Evolutionary conservation across 2,888 invertebrate genomes (phyloP), one percentile per base, ranked within the genome.

Genomic region (Tetramorium bicarinatum): DNA sequence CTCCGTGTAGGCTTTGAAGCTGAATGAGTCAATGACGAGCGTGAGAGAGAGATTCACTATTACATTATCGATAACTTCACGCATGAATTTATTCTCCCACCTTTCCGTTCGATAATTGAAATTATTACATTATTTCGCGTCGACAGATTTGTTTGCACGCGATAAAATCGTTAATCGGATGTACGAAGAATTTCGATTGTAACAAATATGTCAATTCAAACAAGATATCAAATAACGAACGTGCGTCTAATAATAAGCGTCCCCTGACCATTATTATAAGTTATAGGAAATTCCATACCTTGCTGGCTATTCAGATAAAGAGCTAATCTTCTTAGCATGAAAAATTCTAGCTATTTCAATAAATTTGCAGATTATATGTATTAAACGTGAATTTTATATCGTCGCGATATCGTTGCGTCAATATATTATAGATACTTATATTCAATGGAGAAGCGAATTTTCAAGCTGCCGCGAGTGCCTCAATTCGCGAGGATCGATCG

Each of bases 401-500:
- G n/a, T 11, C 13, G 66, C 49, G 34, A 41, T 9, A 47, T 15
- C 47, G 47, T 41, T 9, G 15, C 18, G 44, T 59, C n/a, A 21
- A 47, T 21, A 56, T 34, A 34, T 34, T 34, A 34, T n/a, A n/a
- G n/a, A n/a, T 34, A 34, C 29, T 4, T 34, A 72, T 34, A 79
- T 44, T 34, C 9, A 15, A 44, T 8, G 56, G 29, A 59, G 69
- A 69, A 77, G 13, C 41, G 61, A 79, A 86, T 79, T 84, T 77
- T 66, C 67, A 62, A 71, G 38, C 54, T 29, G 64, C 54, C 13
- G 56, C 77, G 49, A 62, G 21, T 15, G 11, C 59, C 29, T 21
- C 62, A 61, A 71, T 81, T 83, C 76, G 64, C 25, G 85, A 84
- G 86, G 87, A 87, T 80, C 88, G 87, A 86, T 86, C 79, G 86